phyloP scores from a whole-genome alignment of 1,140 invertebrate species.

The Drosophila insularis region DNA sequence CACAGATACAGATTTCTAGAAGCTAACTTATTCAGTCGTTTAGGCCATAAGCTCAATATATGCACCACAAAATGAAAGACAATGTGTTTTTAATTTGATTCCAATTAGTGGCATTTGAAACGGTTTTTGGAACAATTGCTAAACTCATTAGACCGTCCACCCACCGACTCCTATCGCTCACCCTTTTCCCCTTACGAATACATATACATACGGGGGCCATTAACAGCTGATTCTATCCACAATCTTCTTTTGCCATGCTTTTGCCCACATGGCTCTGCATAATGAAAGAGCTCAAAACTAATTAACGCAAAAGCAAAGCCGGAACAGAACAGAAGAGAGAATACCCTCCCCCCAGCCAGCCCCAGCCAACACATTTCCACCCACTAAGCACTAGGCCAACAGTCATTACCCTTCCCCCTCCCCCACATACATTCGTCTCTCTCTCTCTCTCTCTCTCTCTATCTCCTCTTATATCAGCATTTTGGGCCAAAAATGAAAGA shows the following conservation, averaged over 20 bases:
- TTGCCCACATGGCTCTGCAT: constrained; percentile 62
- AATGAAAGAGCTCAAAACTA: constrained; percentile 74
- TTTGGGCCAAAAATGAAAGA: constrained; percentile 19
- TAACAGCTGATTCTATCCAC: not conserved
- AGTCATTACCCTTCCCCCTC: not conserved
- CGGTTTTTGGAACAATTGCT: not conserved
- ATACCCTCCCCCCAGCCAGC: not conserved
- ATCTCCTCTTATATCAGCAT: not conserved
- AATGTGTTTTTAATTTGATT: not conserved
- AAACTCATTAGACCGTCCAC: not conserved
- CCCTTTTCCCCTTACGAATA: not conserved
- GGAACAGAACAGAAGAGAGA: constrained; percentile 49
- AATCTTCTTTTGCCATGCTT: not conserved
- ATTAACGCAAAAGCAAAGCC: constrained; percentile 71
- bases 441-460: not conserved
- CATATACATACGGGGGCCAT: not conserved
- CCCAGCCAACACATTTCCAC: not conserved
- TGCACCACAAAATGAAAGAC: not conserved
- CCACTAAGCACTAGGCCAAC: constrained; percentile 12
- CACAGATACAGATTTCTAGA: no score
- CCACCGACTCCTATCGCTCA: not conserved
- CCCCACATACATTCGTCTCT: not conserved
- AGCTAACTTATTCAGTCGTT: not conserved
- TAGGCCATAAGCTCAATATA: not conserved
- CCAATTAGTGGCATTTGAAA: not conserved